Conservation (phyloP, 2,113 vertebrate genomes). For the Malurus melanocephalus region DNA sequence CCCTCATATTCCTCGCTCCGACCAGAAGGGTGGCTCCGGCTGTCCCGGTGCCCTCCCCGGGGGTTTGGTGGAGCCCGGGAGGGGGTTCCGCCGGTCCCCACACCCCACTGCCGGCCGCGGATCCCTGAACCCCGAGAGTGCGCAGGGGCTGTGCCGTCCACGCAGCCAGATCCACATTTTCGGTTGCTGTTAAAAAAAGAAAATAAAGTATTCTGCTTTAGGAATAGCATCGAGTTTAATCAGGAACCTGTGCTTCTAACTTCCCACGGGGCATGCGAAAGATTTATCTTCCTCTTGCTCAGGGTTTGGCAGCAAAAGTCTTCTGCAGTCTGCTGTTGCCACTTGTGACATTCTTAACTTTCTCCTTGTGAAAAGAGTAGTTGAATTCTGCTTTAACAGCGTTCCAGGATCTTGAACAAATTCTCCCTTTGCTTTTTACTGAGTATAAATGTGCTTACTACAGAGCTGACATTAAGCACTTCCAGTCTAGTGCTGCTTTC, state of each 20-base stretch:
- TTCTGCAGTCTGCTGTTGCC: background rate
- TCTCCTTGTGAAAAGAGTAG: background rate
- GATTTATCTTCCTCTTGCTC: background rate
- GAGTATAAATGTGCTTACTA: background rate
- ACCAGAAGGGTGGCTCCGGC: background rate
- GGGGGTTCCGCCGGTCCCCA: background rate
- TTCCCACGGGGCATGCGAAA: background rate
- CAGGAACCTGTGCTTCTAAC: background rate
- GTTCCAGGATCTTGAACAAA: background rate
- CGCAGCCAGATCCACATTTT: background rate
- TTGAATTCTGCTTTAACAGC: background rate
- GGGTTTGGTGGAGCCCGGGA: background rate
- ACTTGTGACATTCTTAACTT: background rate
- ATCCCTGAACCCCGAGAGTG: background rate
- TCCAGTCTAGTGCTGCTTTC: background rate
- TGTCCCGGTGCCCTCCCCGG: background rate
- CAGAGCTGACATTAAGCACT: accelerated
- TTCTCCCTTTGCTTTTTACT: background rate
- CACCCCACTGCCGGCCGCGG: background rate
- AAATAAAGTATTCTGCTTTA: background rate
- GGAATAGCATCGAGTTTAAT: background rate
- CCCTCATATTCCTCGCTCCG: too few relatives aligned
- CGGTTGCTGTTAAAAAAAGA: background rate
- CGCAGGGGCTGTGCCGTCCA: too few relatives aligned
- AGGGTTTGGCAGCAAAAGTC: background rate